phyloP scores from a whole-genome alignment of 1,140 invertebrate species.

The Zaprionus tsacasi region DNA sequence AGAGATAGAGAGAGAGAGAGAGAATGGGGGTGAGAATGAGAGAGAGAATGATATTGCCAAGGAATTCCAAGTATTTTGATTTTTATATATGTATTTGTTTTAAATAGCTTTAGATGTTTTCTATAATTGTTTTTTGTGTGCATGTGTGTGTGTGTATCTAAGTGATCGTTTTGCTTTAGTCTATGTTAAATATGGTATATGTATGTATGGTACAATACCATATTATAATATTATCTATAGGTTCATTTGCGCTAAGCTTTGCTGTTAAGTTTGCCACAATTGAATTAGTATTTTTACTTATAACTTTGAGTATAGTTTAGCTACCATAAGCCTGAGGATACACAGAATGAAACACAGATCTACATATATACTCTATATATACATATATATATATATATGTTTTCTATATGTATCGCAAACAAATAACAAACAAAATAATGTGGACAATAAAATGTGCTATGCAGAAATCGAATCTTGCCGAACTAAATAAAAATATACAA shows the following conservation, averaged over 20 bases:
- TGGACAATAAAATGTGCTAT: conserved; percentile 57
- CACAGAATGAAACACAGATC: conserved; percentile 14
- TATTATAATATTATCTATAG: conserved; percentile 9
- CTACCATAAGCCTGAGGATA: conserved; percentile 48
- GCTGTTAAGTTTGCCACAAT: conserved; percentile 62
- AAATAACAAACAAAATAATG: conserved; percentile 52
- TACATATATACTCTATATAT: conserved; percentile 37
- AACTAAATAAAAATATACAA: conserved; percentile 8
- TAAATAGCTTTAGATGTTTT: conserved; percentile 65
- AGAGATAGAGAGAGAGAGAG: conserved; percentile 16
- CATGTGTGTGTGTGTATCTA: conserved; percentile 4
- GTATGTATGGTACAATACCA: neutral
- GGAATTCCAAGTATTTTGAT: conserved; percentile 74
- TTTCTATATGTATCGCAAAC: conserved; percentile 38
- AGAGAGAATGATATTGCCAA: conserved; percentile 39
- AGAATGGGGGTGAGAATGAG: conserved; percentile 20
- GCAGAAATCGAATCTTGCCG: conserved; percentile 17
- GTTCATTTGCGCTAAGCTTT: conserved; percentile 15
- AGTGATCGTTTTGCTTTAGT: conserved; percentile 34
- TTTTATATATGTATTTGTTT: conserved; percentile 40
- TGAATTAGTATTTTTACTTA: conserved; percentile 55
- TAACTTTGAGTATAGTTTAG: conserved; percentile 45
- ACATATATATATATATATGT: conserved; percentile 24
- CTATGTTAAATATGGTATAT: neutral
- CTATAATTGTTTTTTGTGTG: conserved; percentile 56